A percentile compares a stretch with the other conserved stretches of the same genome.
phyloP scores from a whole-genome alignment of 2,113 vertebrate genomes.

The Psophia crepitans region DNA sequence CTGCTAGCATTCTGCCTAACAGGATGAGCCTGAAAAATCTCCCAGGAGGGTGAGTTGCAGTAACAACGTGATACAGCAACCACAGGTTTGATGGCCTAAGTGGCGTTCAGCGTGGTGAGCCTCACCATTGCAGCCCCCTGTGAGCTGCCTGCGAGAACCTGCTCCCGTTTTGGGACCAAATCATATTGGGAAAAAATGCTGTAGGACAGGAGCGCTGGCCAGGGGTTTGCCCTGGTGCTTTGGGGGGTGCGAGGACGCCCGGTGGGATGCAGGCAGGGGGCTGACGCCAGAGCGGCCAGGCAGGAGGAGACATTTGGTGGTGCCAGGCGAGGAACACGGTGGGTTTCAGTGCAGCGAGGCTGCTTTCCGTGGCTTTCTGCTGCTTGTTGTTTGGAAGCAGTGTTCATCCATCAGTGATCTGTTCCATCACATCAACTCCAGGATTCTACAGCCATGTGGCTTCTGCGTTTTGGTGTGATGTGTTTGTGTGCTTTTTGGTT shows the following conservation, averaged over 20 bases:
- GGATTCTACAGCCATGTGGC: neutral
- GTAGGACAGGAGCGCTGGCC: neutral
- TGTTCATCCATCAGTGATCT: neutral
- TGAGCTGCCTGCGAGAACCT: neutral
- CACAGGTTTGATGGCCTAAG: neutral
- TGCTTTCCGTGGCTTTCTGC: neutral
- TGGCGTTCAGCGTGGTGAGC: fast-evolving
- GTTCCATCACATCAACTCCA: neutral
- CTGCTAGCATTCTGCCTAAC: neutral
- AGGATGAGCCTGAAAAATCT: neutral
- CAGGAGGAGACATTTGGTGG: neutral
- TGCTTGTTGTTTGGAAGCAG: neutral
- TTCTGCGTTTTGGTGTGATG: neutral
- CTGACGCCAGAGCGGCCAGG: neutral
- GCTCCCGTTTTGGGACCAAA: neutral
- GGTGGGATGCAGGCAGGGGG: neutral
- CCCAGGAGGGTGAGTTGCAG: neutral
- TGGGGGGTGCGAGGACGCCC: fast-evolving
- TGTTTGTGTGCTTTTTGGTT: neutral
- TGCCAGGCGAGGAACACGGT: fast-evolving
- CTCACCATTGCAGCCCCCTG: neutral
- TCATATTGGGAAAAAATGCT: neutral
- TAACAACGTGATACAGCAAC: neutral
- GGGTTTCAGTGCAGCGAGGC: neutral
- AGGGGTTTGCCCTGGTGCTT: neutral